Evolutionary conservation across 1,140 invertebrate genomes (phyloP), one percentile per base, ranked within the genome.

Genomic region (Caenorhabditis tropicalis): DNA sequence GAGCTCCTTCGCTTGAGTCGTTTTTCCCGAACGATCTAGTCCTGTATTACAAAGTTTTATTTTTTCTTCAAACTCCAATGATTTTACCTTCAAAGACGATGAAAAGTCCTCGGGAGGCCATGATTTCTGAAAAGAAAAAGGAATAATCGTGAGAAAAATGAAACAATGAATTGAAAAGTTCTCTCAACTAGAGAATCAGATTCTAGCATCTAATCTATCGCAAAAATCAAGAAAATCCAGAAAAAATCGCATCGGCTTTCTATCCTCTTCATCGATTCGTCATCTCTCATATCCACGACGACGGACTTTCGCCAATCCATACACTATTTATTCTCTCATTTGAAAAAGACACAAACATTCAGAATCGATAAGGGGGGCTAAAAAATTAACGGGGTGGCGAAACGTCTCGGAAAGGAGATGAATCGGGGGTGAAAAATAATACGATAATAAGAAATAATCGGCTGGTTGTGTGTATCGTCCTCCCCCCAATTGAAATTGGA

Each of bases 61-160:
- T 36, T 21, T 24, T 36, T 4, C 12, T 4, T 39, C 4, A 19
- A 70, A 65, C 36, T 29, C 19, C 5, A 21, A 70, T 29, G 12
- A 33, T n/a, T 27, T 48, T 48, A 39, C 84, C 84, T 82, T 85
- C 84, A 33, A 85, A 82, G 12, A 85, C 81, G 46, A 85, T 85
- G 2, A 85, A 24, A 21, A 46, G 21, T 43, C 84, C 84, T 82
- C 84, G 51, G 29, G 27, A 16, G 10, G 48, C 48, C 79, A 53
- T 81, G 3, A 0, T 49, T 46, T 58, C 21, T 29, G 56, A 31
- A 27, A 31, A 51, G 53, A 36, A 10, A 39, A 24, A 24, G 31
- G 21, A n/a, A 81, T 21, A 43, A 39, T 19, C 24, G 4, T 9
- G 21, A 43, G 65, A 43, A 74, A 74, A 43, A 43, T 74, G 29